Evolutionary conservation across 2,113 vertebrate species (phyloP).

Genomic region (Ammodytes marinus): DNA sequence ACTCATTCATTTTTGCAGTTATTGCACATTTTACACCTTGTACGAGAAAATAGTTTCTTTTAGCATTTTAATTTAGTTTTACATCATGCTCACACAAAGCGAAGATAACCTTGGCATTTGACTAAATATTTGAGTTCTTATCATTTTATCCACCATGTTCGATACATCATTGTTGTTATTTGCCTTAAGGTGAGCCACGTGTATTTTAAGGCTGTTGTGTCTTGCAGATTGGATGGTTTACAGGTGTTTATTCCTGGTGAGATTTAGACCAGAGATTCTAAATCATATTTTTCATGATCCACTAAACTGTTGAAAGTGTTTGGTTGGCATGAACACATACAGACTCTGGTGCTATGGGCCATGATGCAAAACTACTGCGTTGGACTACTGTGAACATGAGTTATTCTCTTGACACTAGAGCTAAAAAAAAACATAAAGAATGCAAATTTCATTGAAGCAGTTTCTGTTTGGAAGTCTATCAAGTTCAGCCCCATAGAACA

Average conservation of each 20-base stretch:
- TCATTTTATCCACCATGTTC: neutral
- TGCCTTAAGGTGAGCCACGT: neutral
- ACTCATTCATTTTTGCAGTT: neutral
- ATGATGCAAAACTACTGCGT: neutral
- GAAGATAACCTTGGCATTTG: neutral
- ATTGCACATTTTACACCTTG: neutral
- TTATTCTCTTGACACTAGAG: neutral
- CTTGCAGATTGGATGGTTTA: neutral
- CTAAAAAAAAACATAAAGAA: slow-evolving; percentile 14
- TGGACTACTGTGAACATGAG: slow-evolving; percentile 7
- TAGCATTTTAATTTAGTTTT: neutral
- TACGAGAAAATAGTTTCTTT: neutral
- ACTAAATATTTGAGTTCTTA: neutral
- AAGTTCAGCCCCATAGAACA: neutral
- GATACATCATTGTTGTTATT: neutral
- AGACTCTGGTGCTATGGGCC: neutral
- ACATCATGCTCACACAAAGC: neutral
- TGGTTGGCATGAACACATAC: neutral
- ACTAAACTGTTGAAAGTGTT: neutral
- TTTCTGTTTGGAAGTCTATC: neutral
- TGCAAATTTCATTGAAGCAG: slow-evolving; percentile 6
- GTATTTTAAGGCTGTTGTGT: neutral
- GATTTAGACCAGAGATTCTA: neutral
- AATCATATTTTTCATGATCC: neutral
- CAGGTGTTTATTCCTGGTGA: neutral